Percentiles rank a stretch among this genome's conserved stretches.
phyloP scores from a whole-genome alignment of 2,888 invertebrate genomes.

The Thereva unica region DNA sequence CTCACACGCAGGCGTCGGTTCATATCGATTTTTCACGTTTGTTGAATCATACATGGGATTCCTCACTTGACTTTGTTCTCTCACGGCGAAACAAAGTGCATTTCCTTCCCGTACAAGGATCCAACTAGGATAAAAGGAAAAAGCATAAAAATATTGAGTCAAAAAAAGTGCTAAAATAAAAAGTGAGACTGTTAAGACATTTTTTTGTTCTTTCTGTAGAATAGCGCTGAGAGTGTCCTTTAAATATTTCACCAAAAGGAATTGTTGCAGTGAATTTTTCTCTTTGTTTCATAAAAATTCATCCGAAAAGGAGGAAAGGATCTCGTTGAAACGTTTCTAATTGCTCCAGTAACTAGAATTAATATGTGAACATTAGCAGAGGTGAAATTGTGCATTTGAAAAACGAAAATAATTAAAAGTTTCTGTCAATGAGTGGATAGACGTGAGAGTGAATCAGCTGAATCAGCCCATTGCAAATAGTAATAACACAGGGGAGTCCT shows the following conservation, averaged over 20 bases:
- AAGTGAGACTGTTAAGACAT: too few species aligned
- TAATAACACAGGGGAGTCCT: neutral
- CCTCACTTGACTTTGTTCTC: conserved; percentile 41
- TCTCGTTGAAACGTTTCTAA: too few species aligned
- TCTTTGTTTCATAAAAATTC: too few species aligned
- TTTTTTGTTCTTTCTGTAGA: too few species aligned
- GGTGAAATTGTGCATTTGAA: conserved; percentile 8
- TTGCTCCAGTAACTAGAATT: neutral
- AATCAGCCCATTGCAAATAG: neutral
- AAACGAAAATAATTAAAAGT: neutral
- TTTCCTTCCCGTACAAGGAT: conserved; percentile 2
- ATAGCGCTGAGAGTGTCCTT: too few species aligned
- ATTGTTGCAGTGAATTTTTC: too few species aligned
- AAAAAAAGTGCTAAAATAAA: too few species aligned
- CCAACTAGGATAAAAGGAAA: conserved; percentile 1
- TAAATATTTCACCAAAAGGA: too few species aligned
- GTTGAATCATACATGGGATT: conserved; percentile 46
- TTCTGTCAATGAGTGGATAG: conserved; percentile 4
- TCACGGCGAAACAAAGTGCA: conserved; percentile 7
- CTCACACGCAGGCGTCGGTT: conserved; percentile 7
- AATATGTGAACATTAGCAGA: conserved; percentile 21
- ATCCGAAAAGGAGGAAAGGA: too few species aligned
- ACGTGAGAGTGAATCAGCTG: conserved; percentile 5
- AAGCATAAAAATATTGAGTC: neutral
- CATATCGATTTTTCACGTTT: conserved; percentile 48